Percentiles rank a stretch among this genome's conserved stretches.
These are phyloP conservation scores for Lacerta agilis DNA, from an alignment of 2,797 vertebrate species.

Conservation along the genomic window DNA sequence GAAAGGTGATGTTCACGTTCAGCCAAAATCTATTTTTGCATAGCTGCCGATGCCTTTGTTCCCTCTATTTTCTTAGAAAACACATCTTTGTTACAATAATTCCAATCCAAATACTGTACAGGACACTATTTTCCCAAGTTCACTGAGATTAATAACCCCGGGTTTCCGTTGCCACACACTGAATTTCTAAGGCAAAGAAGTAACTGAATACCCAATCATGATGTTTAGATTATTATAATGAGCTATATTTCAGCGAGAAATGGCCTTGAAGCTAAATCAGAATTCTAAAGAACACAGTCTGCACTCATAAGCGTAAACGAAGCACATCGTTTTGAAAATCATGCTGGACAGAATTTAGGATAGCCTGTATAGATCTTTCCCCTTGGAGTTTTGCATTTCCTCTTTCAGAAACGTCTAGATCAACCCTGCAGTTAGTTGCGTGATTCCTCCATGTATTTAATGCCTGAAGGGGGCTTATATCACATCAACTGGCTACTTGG, in stretches of 20 bases:
- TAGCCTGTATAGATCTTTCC: background rate
- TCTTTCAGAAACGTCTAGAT: background rate
- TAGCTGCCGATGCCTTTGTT: background rate
- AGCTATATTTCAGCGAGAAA: background rate
- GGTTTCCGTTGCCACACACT: fast-evolving
- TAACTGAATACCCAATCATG: background rate
- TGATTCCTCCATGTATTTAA: background rate
- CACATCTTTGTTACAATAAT: conserved; percentile 21
- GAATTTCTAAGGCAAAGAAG: background rate
- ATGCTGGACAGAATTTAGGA: background rate
- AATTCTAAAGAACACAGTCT: background rate
- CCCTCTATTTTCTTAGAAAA: background rate
- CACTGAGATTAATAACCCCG: background rate
- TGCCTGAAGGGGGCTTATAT: background rate
- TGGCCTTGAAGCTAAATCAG: background rate
- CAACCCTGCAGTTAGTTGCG: background rate
- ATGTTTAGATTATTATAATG: background rate
- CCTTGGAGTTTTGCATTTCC: background rate
- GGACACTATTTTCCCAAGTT: background rate
- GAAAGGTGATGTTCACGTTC: background rate
- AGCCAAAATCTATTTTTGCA: conserved; percentile 45
- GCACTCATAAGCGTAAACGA: background rate
- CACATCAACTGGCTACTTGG: background rate
- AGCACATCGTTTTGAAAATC: background rate
- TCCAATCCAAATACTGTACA: background rate